These are phyloP conservation scores for Nymphalis polychloros DNA, from an alignment of 2,888 invertebrate species.

Conservation along the genomic window DNA sequence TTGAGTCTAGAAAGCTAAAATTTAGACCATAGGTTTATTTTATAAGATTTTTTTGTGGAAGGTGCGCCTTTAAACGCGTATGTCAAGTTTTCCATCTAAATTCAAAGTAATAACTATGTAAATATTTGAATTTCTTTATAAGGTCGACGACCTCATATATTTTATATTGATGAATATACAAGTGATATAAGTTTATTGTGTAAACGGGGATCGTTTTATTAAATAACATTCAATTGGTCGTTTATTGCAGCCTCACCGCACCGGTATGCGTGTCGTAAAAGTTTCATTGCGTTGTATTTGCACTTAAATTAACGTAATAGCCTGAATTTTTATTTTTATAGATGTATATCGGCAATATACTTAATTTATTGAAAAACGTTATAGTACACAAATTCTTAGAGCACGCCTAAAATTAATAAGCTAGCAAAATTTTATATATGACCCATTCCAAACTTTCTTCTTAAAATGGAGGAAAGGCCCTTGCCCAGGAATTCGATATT, in stretches of 20 bases:
- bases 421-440: no score
- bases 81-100: neutral
- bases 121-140: neutral
- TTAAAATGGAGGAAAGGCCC: no score
- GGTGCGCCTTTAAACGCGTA: neutral
- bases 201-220: conserved; percentile 17
- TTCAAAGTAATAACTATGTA: neutral
- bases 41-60: neutral
- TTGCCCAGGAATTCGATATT: no score
- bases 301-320: conserved; percentile 52
- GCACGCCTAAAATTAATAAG: no score
- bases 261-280: conserved; percentile 55
- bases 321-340: conserved; percentile 31
- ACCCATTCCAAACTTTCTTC: no score
- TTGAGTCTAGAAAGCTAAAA: no score
- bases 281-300: conserved; percentile 55
- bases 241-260: conserved; percentile 42
- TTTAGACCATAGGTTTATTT: no score
- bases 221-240: conserved; percentile 43
- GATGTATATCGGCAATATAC: conserved; percentile 8
- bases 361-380: neutral
- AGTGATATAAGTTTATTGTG: conserved; percentile 8
- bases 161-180: conserved; percentile 10
- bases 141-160: conserved; percentile 16
- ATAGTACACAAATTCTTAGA: neutral